Evolutionary conservation across 1,140 invertebrate genomes (phyloP).

Genomic region (Lycorma delicatula): DNA sequence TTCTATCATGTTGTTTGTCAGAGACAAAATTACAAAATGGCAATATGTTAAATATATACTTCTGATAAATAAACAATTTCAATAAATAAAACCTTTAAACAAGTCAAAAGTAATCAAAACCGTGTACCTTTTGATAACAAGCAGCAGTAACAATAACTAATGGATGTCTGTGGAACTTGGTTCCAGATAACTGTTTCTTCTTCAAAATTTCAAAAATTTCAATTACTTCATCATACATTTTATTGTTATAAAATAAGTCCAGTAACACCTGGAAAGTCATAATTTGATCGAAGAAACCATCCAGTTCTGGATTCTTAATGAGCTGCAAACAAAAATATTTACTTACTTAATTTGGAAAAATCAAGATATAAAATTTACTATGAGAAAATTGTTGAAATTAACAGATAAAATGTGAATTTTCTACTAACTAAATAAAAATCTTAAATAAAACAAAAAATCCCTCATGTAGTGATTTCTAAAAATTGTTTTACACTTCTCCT

Average conservation of each 20-base stretch:
- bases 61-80: too few relatives aligned
- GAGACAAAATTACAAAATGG: too few relatives aligned
- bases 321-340: constrained; percentile 43
- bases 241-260: constrained; percentile 60
- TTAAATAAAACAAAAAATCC: too few relatives aligned
- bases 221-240: constrained; percentile 57
- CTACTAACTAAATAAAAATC: too few relatives aligned
- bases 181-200: constrained; percentile 46
- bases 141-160: constrained; percentile 54
- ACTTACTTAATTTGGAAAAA: too few relatives aligned
- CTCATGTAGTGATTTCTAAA: too few relatives aligned
- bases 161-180: constrained; percentile 55
- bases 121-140: constrained; percentile 65
- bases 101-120: background rate
- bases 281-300: constrained; percentile 60
- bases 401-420: too few relatives aligned
- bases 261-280: constrained; percentile 57
- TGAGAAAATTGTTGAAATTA: too few relatives aligned
- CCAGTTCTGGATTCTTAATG: constrained; percentile 51
- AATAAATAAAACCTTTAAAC: too few relatives aligned
- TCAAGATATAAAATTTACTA: constrained; percentile 11
- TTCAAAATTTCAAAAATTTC: constrained; percentile 51
- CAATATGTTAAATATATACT: too few relatives aligned
- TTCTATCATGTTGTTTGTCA: too few relatives aligned
- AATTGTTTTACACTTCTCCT: too few relatives aligned